Base-by-base conservation (phyloP, 1,140 invertebrate species). In the Drosophila ironensis region DNA sequence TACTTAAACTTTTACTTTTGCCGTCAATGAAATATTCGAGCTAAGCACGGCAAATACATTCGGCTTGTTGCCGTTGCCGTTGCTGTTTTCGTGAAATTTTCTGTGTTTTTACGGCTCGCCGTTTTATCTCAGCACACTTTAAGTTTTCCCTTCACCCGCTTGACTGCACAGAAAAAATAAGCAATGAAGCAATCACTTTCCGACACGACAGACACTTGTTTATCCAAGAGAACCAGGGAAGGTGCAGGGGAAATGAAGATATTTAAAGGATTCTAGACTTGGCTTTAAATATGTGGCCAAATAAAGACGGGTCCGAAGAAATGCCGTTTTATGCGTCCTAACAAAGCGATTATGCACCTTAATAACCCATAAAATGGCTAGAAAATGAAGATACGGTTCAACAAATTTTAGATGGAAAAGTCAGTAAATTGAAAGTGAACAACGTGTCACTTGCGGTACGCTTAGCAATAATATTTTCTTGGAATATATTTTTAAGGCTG, bases 141-240 rank as follows among this genome's bases (percentile, higher is more conserved):
- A 25, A 48, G 30, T 66, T 40, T 72, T 38, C 17, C 44, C 42
- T 46, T 40, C 5, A 44, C 30, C 14, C 16, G 59, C 30, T 28
- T 64, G 27, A 63, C 24, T 48, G 56, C 17, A 24, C 41, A 38
- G 19, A n/a, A 47, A 63, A 63, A 60, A 61, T 46, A 28, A 63
- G 41, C 56, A 61, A 63, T 63, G 30, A 63, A 63, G 59, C 59
- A 46, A 61, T 47, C 40, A 61, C 59, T 47, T 61, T 19, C 56
- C 35, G 56, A 28, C 40, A 28, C 54, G 16, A 20, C 40, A 46
- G 12, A 30, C 61, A 37, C 28, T 9, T 60, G 40, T 20, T 19
- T 30, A 19, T 2, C 8, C 12, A 6, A n/a, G n/a, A n/a, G 35
- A 14, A 7, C 5, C 22, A 8, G 5, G 14, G 25, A 17, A 25